Evolutionary conservation across 2,888 invertebrate species (phyloP).

Genomic region (Adelphocoris suturalis): DNA sequence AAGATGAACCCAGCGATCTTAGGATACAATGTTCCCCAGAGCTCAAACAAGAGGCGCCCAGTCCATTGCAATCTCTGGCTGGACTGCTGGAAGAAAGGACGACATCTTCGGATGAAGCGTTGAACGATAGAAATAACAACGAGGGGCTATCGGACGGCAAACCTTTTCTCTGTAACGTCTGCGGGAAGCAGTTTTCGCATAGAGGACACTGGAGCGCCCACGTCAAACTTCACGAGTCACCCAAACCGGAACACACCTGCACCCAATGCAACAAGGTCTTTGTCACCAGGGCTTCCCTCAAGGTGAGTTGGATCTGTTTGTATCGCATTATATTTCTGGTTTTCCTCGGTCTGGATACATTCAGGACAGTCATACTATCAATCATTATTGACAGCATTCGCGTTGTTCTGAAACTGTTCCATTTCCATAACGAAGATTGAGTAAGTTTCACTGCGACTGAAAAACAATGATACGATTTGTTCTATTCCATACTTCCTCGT

Average conservation of each 20-base stretch:
- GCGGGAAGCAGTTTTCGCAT: constrained; percentile 75
- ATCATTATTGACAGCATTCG: background rate
- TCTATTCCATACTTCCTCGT: background rate
- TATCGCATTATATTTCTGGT: background rate
- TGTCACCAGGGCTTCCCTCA: constrained; percentile 78
- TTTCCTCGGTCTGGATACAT: background rate
- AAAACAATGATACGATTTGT: background rate
- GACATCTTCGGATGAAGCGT: constrained; percentile 49
- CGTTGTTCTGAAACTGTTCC: background rate
- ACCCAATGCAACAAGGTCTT: constrained; percentile 79
- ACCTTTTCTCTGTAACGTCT: constrained; percentile 75
- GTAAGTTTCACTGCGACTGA: background rate
- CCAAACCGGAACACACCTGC: constrained; percentile 77
- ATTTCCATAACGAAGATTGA: background rate
- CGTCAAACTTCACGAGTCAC: constrained; percentile 76
- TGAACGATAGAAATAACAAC: constrained; percentile 78
- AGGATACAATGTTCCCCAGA: constrained; percentile 65
- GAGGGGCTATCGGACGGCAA: constrained; percentile 65
- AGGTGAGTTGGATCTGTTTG: constrained; percentile 76
- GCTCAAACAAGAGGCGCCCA: constrained; percentile 66
- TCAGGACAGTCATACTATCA: background rate
- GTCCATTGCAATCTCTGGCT: constrained; percentile 63
- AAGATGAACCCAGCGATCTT: constrained; percentile 72
- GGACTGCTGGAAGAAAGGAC: constrained; percentile 70
- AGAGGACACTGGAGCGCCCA: constrained; percentile 76